Evolutionary conservation across 2,113 vertebrate genomes (phyloP).

Genomic region (Muscicapa adusta): DNA sequence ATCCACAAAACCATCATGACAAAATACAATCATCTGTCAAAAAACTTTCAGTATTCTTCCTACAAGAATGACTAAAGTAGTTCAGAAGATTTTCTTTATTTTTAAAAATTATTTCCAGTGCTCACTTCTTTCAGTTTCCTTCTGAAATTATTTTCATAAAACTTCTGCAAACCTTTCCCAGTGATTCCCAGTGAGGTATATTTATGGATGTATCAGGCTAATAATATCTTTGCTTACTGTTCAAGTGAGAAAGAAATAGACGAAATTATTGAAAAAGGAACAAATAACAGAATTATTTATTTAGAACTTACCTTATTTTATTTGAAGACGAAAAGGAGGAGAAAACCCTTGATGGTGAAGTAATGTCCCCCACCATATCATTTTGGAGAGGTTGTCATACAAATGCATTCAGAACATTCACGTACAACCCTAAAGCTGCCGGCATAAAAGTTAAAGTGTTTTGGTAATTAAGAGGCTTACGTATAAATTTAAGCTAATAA

Average conservation of each 20-base stretch:
- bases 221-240: neutral
- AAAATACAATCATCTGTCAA: neutral
- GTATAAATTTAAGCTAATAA: neutral
- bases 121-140: neutral
- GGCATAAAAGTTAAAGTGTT: neutral
- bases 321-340: neutral
- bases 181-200: neutral
- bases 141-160: neutral
- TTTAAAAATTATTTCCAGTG: neutral
- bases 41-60: neutral
- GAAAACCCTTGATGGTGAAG: neutral
- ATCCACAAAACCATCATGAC: neutral
- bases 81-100: neutral
- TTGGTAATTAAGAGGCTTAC: neutral
- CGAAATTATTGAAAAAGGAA: neutral
- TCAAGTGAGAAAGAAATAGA: neutral
- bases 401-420: neutral
- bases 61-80: accelerated
- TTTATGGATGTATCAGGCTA: neutral
- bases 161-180: neutral
- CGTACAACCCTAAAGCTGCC: neutral
- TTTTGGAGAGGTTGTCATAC: neutral
- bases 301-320: neutral
- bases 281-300: neutral
- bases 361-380: neutral